Conservation (phyloP, 2,113 vertebrate species). For the Ochotona curzoniae region DNA sequence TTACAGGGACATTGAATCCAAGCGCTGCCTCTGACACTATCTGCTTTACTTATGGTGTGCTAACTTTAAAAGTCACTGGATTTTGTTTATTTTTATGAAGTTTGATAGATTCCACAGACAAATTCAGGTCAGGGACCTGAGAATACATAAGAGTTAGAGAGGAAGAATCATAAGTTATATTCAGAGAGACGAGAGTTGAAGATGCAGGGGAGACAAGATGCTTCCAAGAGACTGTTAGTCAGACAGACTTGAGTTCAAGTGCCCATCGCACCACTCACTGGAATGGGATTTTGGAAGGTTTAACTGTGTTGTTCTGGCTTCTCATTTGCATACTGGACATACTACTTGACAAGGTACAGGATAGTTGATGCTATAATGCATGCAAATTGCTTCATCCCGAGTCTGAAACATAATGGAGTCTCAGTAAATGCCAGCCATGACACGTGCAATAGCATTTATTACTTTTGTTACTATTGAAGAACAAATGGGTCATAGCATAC, state of each 20-base stretch:
- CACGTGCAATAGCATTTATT: background rate
- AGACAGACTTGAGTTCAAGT: background rate
- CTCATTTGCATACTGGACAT: background rate
- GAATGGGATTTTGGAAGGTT: background rate
- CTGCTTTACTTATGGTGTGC: background rate
- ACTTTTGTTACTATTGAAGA: background rate
- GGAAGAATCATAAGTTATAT: background rate
- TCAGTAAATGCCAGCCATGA: background rate
- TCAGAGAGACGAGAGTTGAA: background rate
- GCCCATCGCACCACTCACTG: background rate
- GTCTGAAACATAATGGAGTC: background rate
- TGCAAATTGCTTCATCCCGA: background rate
- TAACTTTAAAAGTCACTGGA: background rate
- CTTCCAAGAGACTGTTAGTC: background rate
- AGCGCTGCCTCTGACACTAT: background rate
- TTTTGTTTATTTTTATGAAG: background rate
- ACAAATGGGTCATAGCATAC: background rate
- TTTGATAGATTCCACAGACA: no score
- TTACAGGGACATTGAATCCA: background rate
- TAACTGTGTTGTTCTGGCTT: background rate
- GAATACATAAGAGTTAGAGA: no score
- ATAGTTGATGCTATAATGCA: background rate
- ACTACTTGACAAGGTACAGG: background rate
- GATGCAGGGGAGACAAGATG: background rate
- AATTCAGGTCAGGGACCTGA: background rate